Conservation (phyloP, 2,797 vertebrate species). For the Bufotes viridis region DNA sequence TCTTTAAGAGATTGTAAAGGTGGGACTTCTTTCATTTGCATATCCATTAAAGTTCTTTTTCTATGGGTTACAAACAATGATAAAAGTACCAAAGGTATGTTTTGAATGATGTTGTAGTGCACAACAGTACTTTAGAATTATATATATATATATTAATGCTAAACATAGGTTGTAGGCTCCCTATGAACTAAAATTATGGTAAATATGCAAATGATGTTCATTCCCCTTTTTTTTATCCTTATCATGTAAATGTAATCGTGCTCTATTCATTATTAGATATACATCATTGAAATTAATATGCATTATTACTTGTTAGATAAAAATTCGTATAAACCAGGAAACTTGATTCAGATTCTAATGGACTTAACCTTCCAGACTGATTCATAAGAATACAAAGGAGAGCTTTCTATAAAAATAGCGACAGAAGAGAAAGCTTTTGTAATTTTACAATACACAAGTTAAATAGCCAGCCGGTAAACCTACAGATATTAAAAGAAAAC, state of each 20-base stretch:
- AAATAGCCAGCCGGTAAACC: constrained; percentile 44
- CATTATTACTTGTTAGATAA: constrained; percentile 64
- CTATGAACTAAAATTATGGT: neutral
- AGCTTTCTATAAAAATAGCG: constrained; percentile 48
- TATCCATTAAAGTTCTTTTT: too few species aligned
- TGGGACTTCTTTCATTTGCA: too few species aligned
- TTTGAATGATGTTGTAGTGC: too few species aligned
- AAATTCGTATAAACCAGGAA: constrained; percentile 65
- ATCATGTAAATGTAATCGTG: neutral
- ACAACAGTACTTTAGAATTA: too few species aligned
- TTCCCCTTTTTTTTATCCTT: neutral
- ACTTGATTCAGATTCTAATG: constrained; percentile 49
- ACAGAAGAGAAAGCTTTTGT: constrained; percentile 37
- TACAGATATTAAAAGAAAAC: constrained; percentile 57
- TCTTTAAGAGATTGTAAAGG: too few species aligned
- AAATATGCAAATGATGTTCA: neutral
- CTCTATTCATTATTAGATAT: constrained; percentile 54
- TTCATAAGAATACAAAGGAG: constrained; percentile 37
- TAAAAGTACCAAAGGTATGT: too few species aligned
- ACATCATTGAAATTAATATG: constrained; percentile 62
- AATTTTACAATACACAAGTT: constrained; percentile 55
- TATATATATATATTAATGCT: too few species aligned
- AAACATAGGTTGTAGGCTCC: too few species aligned
- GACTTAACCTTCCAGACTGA: constrained; percentile 44
- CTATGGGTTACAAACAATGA: too few species aligned